Conservation (phyloP, 2,113 vertebrate genomes). For the Xerus inauris region DNA sequence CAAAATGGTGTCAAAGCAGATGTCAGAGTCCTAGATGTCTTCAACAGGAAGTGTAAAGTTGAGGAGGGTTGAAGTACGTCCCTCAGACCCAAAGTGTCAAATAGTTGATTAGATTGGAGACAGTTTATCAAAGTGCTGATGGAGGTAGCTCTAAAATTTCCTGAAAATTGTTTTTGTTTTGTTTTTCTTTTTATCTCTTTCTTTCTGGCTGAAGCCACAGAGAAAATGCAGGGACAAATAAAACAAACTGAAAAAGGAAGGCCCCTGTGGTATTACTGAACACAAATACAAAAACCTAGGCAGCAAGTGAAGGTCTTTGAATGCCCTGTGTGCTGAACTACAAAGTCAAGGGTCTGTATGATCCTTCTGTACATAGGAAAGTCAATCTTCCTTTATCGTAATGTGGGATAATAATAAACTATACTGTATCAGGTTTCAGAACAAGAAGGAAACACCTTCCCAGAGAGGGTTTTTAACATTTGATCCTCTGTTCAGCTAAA, state of each 20-base stretch:
- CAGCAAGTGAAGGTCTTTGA: neutral
- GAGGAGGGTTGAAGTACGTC: neutral
- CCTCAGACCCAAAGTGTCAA: neutral
- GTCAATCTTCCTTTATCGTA: neutral
- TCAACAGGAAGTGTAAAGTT: neutral
- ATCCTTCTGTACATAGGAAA: neutral
- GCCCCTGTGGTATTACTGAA: neutral
- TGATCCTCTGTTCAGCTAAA: neutral
- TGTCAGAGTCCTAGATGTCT: neutral
- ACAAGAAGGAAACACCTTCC: neutral
- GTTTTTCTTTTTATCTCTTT: neutral
- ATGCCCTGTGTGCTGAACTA: neutral
- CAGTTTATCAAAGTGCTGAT: neutral
- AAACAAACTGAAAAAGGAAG: neutral
- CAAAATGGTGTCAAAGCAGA: neutral
- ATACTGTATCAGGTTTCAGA: neutral
- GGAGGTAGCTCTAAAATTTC: neutral
- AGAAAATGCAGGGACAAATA: neutral
- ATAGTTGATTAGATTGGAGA: neutral
- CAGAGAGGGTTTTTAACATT: slow-evolving; percentile 8
- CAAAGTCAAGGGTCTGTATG: neutral
- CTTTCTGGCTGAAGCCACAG: neutral
- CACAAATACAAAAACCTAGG: neutral
- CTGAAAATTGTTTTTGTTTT: neutral
- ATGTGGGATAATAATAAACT: neutral